Base-by-base conservation (phyloP, 2,113 vertebrate species). In the Zosterops japonicus region DNA sequence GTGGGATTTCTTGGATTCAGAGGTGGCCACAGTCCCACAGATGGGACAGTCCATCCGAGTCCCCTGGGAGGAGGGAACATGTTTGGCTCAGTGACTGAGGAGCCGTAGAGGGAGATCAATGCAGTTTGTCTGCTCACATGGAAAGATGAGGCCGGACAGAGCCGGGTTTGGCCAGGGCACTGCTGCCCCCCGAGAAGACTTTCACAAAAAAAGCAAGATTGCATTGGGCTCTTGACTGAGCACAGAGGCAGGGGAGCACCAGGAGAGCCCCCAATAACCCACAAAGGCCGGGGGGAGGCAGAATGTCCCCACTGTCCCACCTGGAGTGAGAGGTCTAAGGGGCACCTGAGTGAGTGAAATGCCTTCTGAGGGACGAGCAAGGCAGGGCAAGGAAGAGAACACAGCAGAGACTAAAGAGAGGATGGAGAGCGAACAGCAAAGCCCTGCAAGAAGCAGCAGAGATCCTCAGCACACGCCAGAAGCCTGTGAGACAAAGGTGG, bases 401-500 rank as follows among this genome's bases (percentile, higher is more conserved):
- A 29, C 50, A 25, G 63, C n/a, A 69, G 59, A 83, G 36, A 22
- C 57, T 70, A 25, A 67, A 52, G 39, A 21, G 50, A 83, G 52
- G 25, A 74, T 65, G 76, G 25, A 77, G 64, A 78, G 29, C 28
- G 23, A 85, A 22, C 65, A 87, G 70, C 56, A n/a, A 47, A 61
- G 63, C 46, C 7, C 25, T 46, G 71, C 39, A 29, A 77, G 83
- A 74, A 83, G 59, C 76, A 47, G n/a, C 75, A 70, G 63, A 82
- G 75, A 60, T n/a, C 57, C 35, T 52, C 85, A 27, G 71, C 55
- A 35, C 0, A 3, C n/a, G 55, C 49, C 33, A 35, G 83, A 86
- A 95, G 33, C 36, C 50, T 29, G n/a, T 5, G 46, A 92, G 88
- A 93, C 79, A 96, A 90, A 92, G 85, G 55, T 83, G 83, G 75